Evolutionary conservation across 2,797 vertebrate genomes (phyloP), one percentile per base, ranked within the genome.

Genomic region (Chloroceryle inda): DNA sequence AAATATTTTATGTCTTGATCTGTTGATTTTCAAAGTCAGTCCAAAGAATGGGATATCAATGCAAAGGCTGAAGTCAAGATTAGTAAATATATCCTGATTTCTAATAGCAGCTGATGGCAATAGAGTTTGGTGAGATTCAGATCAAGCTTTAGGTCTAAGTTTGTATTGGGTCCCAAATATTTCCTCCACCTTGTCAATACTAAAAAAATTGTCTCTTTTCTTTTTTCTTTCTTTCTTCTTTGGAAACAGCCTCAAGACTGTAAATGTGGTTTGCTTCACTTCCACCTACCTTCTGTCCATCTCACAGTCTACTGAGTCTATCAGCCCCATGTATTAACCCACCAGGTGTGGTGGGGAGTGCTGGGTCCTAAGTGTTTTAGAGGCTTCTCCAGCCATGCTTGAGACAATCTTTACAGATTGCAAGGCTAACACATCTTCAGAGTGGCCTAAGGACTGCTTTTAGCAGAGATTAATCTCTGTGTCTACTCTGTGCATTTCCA

Each of bases 221-320:
- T 47, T 82, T 26, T 62, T 10, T 40, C 13, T 40, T 38, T 38
- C 38, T 37, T 37, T 3, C 14, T 47, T 44, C 19, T 82, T 72
- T 45, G 18, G 35, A 59, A 76, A 40, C 1, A 85, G 18, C 7
- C 17, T 23, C 19, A 44, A 66, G 31, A 33, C 18, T 24, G 33
- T 40, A 49, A 68, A 16, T 5, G 4, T 15, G 13, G 14, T 53
- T 84, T 40, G 4, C 15, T 27, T 52, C 4, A 13, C 22, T 64
- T 84, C 24, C 24, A 90, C 13, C 16, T 58, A 3, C 19, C 6
- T 55, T 53, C 61, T 78, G 12, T 35, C 24, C 35, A 7, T 8
- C n/a, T 42, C 27, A 38, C 11, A 24, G n/a, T 4, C 12, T n/a
- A 7, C 1, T 0, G 13, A 33, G 13, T 35, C 58, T 10, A 5